Percentiles rank a stretch among this genome's conserved stretches.
Conservation (phyloP, 92 coral and sea anemone species). For the Epizoanthus ramosus region DNA sequence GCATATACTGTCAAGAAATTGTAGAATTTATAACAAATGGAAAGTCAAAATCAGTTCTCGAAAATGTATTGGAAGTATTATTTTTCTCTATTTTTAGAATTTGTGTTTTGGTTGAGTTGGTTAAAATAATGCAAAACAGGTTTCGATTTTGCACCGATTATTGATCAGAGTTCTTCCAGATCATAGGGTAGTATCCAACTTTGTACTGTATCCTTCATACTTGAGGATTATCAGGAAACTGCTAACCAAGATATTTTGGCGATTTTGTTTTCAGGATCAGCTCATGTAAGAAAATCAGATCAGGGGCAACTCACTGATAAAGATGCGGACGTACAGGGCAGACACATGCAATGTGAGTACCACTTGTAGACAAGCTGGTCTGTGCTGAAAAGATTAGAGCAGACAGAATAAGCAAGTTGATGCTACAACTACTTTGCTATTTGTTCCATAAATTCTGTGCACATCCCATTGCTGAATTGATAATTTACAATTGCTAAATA, state of each 20-base stretch:
- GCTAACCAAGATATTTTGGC: not conserved
- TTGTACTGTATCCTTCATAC: no score
- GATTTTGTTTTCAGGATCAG: constrained; percentile 55
- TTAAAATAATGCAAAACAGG: not conserved
- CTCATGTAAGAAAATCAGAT: constrained; percentile 69
- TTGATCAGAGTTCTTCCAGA: not conserved
- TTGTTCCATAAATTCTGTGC: no score
- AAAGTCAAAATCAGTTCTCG: not conserved
- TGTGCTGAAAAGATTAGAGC: not conserved
- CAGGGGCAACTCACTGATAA: constrained; percentile 70
- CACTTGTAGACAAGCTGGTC: not conserved
- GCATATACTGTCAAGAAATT: not conserved
- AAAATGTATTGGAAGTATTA: not conserved
- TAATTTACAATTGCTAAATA: no score
- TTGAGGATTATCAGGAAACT: not conserved
- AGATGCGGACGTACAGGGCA: constrained; percentile 50
- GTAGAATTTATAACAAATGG: not conserved
- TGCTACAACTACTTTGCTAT: no score
- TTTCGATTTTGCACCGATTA: not conserved
- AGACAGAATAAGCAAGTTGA: not conserved
- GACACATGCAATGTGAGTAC: constrained; percentile 74
- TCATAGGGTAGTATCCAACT: not conserved
- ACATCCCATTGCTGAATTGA: no score
- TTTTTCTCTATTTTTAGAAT: not conserved
- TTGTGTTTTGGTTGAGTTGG: constrained; percentile 1